Evolutionary conservation across 2,888 invertebrate genomes (phyloP).

Genomic region (Syrista parreyssii): DNA sequence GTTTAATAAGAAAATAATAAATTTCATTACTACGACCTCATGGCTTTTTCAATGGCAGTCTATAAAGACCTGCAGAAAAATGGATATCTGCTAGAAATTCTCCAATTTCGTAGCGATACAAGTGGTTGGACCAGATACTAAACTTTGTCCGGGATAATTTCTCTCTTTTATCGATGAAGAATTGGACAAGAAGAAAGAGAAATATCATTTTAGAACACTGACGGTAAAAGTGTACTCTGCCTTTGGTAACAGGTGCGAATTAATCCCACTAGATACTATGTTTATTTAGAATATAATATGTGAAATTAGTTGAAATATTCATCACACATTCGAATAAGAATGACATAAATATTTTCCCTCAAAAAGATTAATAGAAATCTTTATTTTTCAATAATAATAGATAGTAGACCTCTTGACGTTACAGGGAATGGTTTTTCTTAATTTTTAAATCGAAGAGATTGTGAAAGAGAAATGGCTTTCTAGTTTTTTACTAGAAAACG

Average conservation of each 20-base stretch:
- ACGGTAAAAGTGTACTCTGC: not conserved
- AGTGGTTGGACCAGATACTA: not conserved
- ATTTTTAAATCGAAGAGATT: not conserved
- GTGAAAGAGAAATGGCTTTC: not conserved
- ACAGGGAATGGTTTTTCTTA: not conserved
- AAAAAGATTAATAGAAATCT: not conserved
- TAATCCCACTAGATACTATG: not conserved
- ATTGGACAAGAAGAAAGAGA: not conserved
- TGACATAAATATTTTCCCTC: not conserved
- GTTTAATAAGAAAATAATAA: not conserved
- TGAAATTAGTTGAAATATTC: not conserved
- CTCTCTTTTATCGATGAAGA: not conserved
- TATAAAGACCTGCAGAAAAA: not conserved
- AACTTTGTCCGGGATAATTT: not conserved
- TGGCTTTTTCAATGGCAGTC: slow-evolving; percentile 3
- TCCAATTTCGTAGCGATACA: not conserved
- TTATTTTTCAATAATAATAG: no score
- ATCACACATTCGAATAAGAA: not conserved
- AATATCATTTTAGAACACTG: not conserved
- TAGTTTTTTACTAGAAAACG: not conserved
- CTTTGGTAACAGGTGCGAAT: not conserved
- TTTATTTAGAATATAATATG: not conserved
- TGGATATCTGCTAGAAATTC: not conserved
- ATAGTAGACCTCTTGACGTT: not conserved
- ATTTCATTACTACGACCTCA: not conserved